Conservation (phyloP, 2,113 vertebrate genomes). For the Prochilodus magdalenae region DNA sequence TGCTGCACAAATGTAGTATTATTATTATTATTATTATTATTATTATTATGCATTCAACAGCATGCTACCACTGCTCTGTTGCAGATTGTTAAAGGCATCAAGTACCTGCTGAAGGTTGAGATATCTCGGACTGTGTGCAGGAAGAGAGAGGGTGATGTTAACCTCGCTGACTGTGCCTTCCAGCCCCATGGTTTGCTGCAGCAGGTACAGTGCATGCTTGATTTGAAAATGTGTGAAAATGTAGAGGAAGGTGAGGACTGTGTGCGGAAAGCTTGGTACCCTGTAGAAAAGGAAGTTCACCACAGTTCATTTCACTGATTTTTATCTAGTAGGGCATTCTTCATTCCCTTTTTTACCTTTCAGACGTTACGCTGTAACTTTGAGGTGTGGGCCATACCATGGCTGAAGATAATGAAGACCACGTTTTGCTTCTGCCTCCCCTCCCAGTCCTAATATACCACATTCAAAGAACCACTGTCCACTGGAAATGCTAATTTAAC, state of each 20-base stretch:
- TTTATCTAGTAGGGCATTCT: neutral
- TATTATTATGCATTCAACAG: neutral
- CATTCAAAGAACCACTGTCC: neutral
- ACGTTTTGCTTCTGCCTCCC: constrained; percentile 56
- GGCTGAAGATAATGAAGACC: constrained; percentile 57
- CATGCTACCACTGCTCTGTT: neutral
- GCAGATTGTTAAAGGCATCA: constrained; percentile 71
- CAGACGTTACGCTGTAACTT: constrained; percentile 70
- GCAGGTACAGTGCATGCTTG: constrained; percentile 60
- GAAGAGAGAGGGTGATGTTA: constrained; percentile 49
- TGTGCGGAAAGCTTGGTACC: too few species aligned
- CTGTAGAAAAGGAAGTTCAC: neutral
- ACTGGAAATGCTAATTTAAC: neutral
- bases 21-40: too few species aligned
- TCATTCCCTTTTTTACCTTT: constrained; percentile 48
- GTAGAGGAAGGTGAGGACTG: neutral
- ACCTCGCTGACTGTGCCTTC: constrained; percentile 64
- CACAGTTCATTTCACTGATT: neutral
- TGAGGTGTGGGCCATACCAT: constrained; percentile 69
- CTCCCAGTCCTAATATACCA: constrained; percentile 7
- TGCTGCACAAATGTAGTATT: too few species aligned
- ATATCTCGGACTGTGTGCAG: constrained; percentile 74
- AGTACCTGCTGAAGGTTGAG: constrained; percentile 65
- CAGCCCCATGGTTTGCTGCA: constrained; percentile 63
- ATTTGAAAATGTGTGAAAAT: neutral